Conservation (phyloP, 2,797 vertebrate species). For the Muscicapa striata region DNA sequence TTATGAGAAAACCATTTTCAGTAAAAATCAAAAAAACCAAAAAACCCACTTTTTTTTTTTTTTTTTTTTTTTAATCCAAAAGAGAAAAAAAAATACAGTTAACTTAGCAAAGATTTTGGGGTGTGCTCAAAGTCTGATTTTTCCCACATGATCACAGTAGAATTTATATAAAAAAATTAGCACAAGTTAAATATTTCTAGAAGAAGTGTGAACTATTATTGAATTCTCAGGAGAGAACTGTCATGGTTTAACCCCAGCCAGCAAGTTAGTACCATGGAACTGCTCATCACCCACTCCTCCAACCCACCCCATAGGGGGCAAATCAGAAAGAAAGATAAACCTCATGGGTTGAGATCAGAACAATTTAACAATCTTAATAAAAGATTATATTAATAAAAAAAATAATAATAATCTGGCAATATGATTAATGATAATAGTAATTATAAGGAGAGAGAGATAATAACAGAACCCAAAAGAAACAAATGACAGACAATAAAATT, state of each 20-base stretch:
- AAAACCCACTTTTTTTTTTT: too few species aligned
- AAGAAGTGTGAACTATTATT: not conserved
- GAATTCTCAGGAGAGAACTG: not conserved
- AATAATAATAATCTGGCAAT: not conserved
- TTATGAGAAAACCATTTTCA: not conserved
- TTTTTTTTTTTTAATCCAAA: not conserved
- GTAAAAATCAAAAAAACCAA: not conserved
- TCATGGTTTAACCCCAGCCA: not conserved
- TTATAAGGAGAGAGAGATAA: not conserved
- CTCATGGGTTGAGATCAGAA: not conserved
- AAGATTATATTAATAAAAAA: not conserved
- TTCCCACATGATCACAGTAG: not conserved
- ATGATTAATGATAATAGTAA: not conserved
- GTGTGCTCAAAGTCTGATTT: not conserved
- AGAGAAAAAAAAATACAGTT: not conserved
- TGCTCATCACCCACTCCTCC: not conserved
- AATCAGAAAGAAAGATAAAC: not conserved
- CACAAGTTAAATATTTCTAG: not conserved
- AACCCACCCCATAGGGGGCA: accelerated
- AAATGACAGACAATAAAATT: not conserved
- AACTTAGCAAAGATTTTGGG: not conserved
- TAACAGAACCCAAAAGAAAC: not conserved
- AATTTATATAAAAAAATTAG: not conserved
- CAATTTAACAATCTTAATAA: not conserved
- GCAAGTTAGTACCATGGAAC: not conserved